These are phyloP conservation scores for Shargacucullia verbasci DNA, from an alignment of 2,888 invertebrate species.

Conservation along the genomic window DNA sequence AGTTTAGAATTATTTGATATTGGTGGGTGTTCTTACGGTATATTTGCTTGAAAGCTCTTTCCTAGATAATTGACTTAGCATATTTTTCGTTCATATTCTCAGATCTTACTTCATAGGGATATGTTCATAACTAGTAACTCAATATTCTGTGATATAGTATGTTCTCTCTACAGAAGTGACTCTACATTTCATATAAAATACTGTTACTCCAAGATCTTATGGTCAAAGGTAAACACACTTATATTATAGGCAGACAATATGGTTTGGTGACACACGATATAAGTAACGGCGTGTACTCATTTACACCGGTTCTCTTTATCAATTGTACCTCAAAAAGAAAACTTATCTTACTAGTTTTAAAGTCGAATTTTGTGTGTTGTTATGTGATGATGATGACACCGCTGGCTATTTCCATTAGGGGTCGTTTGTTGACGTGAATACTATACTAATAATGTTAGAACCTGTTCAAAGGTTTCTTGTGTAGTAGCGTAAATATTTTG, in stretches of 20 bases:
- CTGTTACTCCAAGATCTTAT: slow-evolving; percentile 50
- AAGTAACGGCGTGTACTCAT: slow-evolving; percentile 81
- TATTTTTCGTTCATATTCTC: no score
- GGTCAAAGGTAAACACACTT: slow-evolving; percentile 71
- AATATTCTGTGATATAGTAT: no score
- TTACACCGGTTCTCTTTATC: slow-evolving; percentile 63
- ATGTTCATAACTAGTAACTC: no score
- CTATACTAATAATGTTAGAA: slow-evolving; percentile 65
- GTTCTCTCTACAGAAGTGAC: not conserved
- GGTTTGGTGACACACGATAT: slow-evolving; percentile 78
- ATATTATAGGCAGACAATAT: slow-evolving; percentile 71
- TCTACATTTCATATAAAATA: slow-evolving; percentile 30
- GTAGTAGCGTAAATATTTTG: slow-evolving; percentile 35
- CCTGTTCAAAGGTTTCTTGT: slow-evolving; percentile 65
- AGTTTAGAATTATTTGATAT: slow-evolving; percentile 34
- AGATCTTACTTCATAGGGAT: no score
- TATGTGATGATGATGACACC: slow-evolving; percentile 61
- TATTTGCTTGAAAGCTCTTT: slow-evolving; percentile 16
- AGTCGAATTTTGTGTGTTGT: slow-evolving; percentile 56
- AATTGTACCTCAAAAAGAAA: slow-evolving; percentile 46
- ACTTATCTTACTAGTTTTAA: slow-evolving; percentile 49
- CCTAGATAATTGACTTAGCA: no score
- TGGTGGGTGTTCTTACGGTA: slow-evolving; percentile 18
- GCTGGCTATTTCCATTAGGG: slow-evolving; percentile 70
- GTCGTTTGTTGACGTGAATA: slow-evolving; percentile 80